phyloP scores from a whole-genome alignment of 2,797 vertebrate genomes.

The Liparis tanakae region DNA sequence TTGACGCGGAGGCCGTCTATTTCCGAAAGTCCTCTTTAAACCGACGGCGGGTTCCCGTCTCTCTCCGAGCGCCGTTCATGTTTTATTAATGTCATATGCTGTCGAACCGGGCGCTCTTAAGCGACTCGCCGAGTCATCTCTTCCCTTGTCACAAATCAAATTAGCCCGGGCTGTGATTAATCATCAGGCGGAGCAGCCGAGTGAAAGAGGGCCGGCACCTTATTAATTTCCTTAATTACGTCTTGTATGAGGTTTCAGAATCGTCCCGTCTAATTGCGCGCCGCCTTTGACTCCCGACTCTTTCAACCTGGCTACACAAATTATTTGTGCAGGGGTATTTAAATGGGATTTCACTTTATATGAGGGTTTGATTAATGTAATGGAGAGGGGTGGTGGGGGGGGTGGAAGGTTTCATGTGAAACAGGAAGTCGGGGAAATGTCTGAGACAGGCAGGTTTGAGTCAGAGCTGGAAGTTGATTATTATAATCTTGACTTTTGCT shows the following conservation, averaged over 20 bases:
- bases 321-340: slow-evolving; percentile 77
- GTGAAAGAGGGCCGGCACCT: slow-evolving; percentile 84
- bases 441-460: slow-evolving; percentile 8
- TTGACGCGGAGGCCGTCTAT: slow-evolving; percentile 46
- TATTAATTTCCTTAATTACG: slow-evolving; percentile 88
- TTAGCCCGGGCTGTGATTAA: slow-evolving; percentile 85
- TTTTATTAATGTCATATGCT: slow-evolving; percentile 84
- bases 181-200: slow-evolving; percentile 75
- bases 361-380: slow-evolving; percentile 69
- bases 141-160: slow-evolving; percentile 87
- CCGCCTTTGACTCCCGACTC: slow-evolving; percentile 80
- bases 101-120: slow-evolving; percentile 75
- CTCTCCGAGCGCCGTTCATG: slow-evolving; percentile 69
- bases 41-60: slow-evolving; percentile 63
- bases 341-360: slow-evolving; percentile 73
- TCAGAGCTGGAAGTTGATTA: not conserved
- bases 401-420: slow-evolving; percentile 27
- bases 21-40: slow-evolving; percentile 60
- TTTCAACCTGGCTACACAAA: slow-evolving; percentile 80
- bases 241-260: slow-evolving; percentile 84
- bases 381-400: slow-evolving; percentile 29
- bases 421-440: slow-evolving; percentile 7
- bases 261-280: slow-evolving; percentile 81
- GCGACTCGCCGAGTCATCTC: slow-evolving; percentile 82
- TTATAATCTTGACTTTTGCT: not conserved